Conservation (phyloP, 2,797 vertebrate species). For the Cirrhinus mrigala region DNA sequence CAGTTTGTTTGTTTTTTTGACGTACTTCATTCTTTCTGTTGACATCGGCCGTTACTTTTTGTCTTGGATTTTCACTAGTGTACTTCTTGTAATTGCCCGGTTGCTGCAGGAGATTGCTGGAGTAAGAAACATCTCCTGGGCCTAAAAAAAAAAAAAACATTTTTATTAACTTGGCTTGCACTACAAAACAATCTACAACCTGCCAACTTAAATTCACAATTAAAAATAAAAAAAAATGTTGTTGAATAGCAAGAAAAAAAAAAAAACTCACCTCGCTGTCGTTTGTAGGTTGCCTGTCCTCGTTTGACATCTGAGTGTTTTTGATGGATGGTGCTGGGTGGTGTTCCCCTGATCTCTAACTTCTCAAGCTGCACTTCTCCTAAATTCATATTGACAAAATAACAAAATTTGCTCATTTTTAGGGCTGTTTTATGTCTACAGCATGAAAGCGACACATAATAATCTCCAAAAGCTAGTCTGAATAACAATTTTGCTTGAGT, state of each 20-base stretch:
- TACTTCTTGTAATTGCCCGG: slow-evolving; percentile 52
- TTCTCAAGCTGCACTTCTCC: slow-evolving; percentile 59
- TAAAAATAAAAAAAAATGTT: background rate
- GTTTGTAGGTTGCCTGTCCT: slow-evolving; percentile 59
- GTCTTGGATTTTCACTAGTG: slow-evolving; percentile 32
- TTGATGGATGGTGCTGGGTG: slow-evolving; percentile 65
- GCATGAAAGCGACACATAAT: background rate
- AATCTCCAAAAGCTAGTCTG: background rate
- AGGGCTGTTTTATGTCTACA: background rate
- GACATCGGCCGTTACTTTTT: slow-evolving; percentile 33
- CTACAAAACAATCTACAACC: background rate
- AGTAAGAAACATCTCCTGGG: slow-evolving; percentile 25
- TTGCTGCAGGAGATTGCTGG: slow-evolving; percentile 48
- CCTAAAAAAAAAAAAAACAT: slow-evolving; percentile 41
- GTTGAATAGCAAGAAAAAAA: background rate
- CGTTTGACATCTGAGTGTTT: background rate
- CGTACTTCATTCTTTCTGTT: slow-evolving; percentile 30
- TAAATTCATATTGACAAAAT: slow-evolving; percentile 30
- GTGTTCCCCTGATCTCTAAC: slow-evolving; percentile 56
- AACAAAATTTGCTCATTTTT: background rate
- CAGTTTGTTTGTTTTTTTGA: slow-evolving; percentile 33
- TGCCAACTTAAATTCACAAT: background rate
- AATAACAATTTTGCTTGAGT: background rate
- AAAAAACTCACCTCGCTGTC: slow-evolving; percentile 63
- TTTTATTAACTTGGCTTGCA: background rate